Evolutionary conservation across 2,113 vertebrate species (phyloP).

Genomic region (Vanacampus margaritifer): DNA sequence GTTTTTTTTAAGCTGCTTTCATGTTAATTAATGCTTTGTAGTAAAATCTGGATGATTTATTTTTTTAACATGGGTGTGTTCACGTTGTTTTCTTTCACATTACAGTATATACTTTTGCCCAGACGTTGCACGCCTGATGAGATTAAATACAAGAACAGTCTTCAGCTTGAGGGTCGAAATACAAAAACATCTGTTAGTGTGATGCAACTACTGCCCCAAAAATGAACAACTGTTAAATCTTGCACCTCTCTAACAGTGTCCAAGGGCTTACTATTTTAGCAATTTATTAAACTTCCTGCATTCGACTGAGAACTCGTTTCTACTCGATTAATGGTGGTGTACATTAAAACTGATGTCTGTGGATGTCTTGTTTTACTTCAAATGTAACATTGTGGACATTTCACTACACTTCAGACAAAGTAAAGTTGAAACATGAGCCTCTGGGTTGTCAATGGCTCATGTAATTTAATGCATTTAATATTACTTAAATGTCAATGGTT

Average conservation of each 20-base stretch:
- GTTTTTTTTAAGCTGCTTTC: too few relatives aligned
- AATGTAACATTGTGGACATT: not conserved
- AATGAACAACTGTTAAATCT: not conserved
- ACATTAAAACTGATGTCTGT: not conserved
- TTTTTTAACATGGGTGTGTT: too few relatives aligned
- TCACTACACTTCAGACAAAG: not conserved
- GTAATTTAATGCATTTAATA: not conserved
- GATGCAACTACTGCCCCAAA: not conserved
- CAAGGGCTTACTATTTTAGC: not conserved
- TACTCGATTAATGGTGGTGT: not conserved
- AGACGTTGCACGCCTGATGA: not conserved
- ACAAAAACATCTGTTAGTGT: not conserved
- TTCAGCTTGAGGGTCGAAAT: not conserved
- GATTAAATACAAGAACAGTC: not conserved
- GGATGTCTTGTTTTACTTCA: not conserved
- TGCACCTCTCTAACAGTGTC: not conserved
- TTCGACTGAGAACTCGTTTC: not conserved
- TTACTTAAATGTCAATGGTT: not conserved
- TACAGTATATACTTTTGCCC: not conserved
- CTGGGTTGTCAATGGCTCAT: not conserved
- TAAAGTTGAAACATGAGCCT: not conserved
- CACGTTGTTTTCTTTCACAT: not conserved
- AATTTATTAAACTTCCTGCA: not conserved
- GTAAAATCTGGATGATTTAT: too few relatives aligned
- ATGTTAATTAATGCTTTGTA: too few relatives aligned